Evolutionary conservation across 53 echinoderm and acorn worm species (phyloP).

Genomic region (Echinometra lucunter): DNA sequence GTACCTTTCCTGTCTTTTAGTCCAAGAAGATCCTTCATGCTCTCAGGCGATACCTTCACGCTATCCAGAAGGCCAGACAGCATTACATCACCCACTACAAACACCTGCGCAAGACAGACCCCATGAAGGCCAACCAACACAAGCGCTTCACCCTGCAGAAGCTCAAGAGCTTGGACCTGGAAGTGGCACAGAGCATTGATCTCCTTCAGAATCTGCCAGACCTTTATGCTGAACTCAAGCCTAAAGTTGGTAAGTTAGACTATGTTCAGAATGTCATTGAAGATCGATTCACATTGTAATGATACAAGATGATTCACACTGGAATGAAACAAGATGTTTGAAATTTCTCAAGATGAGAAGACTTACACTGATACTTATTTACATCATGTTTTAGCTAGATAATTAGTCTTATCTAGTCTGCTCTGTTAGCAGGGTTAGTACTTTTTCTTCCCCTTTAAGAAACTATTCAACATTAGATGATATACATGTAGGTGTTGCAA

Average conservation of each 20-base stretch:
- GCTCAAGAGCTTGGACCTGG: conserved; percentile 74
- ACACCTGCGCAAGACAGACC: conserved; percentile 84
- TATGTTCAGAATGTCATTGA: background rate
- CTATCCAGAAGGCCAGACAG: conserved; percentile 83
- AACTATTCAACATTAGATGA: no score
- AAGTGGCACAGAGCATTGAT: conserved; percentile 80
- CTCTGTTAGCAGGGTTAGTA: no score
- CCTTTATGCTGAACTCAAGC: conserved; percentile 79
- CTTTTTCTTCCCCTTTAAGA: no score
- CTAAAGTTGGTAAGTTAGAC: conserved; percentile 91
- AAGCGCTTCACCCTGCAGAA: conserved; percentile 70
- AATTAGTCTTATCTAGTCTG: no score
- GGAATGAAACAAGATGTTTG: no score
- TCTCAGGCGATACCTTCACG: conserved; percentile 83
- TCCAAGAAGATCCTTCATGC: conserved; percentile 82
- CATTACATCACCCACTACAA: conserved; percentile 89
- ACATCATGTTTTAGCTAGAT: no score
- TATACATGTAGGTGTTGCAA: no score
- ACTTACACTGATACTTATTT: no score
- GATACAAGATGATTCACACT: no score
- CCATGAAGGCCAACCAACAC: conserved; percentile 80
- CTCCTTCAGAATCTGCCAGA: conserved; percentile 80
- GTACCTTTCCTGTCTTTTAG: conserved; percentile 57
- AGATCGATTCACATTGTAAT: background rate
- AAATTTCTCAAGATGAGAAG: no score